Conservation (phyloP, 2,797 vertebrate genomes). For the Argya squamiceps region DNA sequence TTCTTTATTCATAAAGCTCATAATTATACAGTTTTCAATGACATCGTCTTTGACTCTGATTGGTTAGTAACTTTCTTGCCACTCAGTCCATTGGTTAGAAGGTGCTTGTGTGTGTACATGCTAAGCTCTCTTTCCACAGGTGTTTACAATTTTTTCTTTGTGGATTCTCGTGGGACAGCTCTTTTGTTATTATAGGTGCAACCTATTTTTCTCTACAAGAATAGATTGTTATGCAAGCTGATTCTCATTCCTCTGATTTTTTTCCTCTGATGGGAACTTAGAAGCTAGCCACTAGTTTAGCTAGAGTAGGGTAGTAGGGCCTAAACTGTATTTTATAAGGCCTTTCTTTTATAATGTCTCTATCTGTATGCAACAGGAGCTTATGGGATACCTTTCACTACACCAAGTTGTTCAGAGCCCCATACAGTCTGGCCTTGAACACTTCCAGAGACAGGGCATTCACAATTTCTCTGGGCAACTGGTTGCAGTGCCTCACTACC, state of each 20-base stretch:
- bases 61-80: not conserved
- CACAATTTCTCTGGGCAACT: not conserved
- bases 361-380: not conserved
- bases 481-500: not conserved
- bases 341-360: not conserved
- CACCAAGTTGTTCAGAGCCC: not conserved
- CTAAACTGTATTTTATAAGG: not conserved
- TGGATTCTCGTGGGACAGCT: not conserved
- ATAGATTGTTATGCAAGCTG: not conserved
- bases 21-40: not conserved
- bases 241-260: not conserved
- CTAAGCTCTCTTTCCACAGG: not conserved
- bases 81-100: not conserved
- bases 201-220: not conserved
- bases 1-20: not conserved
- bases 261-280: not conserved
- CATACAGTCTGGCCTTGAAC: not conserved
- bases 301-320: not conserved
- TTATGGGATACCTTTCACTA: not conserved
- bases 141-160: not conserved
- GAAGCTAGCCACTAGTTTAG: not conserved
- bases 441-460: not conserved
- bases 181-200: not conserved
- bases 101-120: not conserved
- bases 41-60: not conserved